Percentiles rank a stretch among this genome's conserved stretches.
Evolutionary conservation across 1,140 invertebrate genomes (phyloP).

Genomic region (Pseudomyrmex cubaensis): DNA sequence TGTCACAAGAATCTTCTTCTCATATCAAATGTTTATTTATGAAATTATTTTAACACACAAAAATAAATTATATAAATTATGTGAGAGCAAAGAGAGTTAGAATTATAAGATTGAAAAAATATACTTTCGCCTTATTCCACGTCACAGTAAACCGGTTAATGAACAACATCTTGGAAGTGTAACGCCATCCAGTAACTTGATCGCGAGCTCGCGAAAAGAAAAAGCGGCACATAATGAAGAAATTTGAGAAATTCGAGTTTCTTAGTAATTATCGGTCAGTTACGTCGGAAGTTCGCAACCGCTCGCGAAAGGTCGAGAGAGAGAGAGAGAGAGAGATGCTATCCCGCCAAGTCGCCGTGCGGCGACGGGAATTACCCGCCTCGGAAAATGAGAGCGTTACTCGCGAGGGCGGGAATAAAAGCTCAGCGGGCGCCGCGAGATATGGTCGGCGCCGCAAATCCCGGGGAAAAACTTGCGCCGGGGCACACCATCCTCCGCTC

Average conservation of each 20-base stretch:
- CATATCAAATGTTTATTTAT: too few relatives aligned
- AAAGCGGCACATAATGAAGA: constrained; percentile 3
- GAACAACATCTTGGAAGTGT: background rate
- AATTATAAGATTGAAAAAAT: background rate
- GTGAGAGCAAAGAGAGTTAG: background rate
- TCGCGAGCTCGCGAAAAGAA: constrained; percentile 22
- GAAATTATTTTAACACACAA: background rate
- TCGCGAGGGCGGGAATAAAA: constrained; percentile 8
- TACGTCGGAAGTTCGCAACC: constrained; percentile 19
- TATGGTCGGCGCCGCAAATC: constrained; percentile 39
- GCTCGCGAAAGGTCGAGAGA: background rate
- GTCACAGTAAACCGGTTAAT: constrained; percentile 1
- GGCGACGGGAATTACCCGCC: constrained; percentile 20
- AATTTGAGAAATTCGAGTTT: constrained; percentile 46
- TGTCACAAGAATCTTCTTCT: background rate
- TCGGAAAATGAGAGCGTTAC: constrained; percentile 36
- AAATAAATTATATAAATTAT: too few relatives aligned
- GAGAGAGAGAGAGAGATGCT: background rate
- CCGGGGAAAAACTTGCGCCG: constrained; percentile 42
- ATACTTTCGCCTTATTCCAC: background rate
- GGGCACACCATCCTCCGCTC: background rate
- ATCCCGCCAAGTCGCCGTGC: background rate
- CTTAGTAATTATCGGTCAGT: constrained; percentile 39
- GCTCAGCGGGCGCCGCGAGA: background rate
- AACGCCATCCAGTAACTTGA: constrained; percentile 17